phyloP scores from a whole-genome alignment of 2,888 invertebrate genomes.

The Cephus pygmeus region DNA sequence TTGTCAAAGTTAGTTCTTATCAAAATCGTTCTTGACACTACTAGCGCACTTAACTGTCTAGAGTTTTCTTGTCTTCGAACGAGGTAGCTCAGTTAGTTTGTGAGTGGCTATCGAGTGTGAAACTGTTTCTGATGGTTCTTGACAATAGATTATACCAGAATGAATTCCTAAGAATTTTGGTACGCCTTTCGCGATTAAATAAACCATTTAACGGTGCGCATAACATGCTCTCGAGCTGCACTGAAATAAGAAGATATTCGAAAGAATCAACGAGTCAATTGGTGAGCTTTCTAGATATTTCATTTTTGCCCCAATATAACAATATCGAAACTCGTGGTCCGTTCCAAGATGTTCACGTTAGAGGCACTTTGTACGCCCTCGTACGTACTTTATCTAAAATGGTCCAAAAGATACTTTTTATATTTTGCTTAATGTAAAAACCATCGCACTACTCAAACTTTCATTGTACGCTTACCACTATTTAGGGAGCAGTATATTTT shows the following conservation, averaged over 20 bases:
- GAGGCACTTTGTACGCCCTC: not conserved
- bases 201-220: not conserved
- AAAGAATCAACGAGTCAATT: not conserved
- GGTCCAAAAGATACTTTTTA: not conserved
- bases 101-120: not conserved
- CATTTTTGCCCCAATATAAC: not conserved
- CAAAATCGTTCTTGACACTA: not conserved
- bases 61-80: not conserved
- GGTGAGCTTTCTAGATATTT: not conserved
- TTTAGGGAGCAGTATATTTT: not conserved
- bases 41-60: not conserved
- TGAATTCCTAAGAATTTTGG: not conserved
- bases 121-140: not conserved
- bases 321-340: not conserved
- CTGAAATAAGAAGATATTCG: not conserved
- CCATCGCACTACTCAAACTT: not conserved
- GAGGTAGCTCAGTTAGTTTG: not conserved
- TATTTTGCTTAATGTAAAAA: not conserved
- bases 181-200: not conserved
- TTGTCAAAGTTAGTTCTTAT: not conserved
- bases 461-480: not conserved
- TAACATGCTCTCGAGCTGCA: not conserved
- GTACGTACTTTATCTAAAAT: not conserved
- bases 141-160: not conserved
- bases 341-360: not conserved